Conservation (phyloP, 1,140 invertebrate genomes). For the Gonatopus flavifemur region DNA sequence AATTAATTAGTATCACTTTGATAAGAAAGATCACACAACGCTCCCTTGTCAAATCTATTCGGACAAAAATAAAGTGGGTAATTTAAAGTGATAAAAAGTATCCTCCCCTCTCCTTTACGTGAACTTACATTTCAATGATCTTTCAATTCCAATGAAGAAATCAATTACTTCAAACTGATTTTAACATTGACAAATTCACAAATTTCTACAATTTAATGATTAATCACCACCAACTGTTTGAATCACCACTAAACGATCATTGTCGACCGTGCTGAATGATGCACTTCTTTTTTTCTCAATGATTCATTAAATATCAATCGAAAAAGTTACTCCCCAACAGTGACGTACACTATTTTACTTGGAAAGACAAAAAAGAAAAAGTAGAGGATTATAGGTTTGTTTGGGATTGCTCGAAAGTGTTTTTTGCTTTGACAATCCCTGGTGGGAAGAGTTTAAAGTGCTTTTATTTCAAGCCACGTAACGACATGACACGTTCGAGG, state of each 20-base stretch:
- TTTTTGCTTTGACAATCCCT: too few species aligned
- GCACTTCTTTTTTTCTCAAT: constrained; percentile 23
- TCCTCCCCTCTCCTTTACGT: too few species aligned
- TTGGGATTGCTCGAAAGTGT: background rate
- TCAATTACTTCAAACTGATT: too few species aligned
- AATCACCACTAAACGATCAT: too few species aligned
- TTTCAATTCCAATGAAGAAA: too few species aligned
- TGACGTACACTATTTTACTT: constrained; percentile 26
- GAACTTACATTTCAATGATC: too few species aligned
- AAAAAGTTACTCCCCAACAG: constrained; percentile 32
- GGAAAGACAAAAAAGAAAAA: constrained; percentile 20
- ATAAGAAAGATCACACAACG: background rate
- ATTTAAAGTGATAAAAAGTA: too few species aligned
- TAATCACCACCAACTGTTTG: too few species aligned
- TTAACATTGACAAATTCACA: too few species aligned
- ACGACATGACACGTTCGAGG: background rate
- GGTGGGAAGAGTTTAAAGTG: background rate
- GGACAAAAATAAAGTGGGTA: background rate
- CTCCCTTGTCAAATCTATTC: background rate
- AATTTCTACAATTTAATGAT: too few species aligned
- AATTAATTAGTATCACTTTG: background rate
- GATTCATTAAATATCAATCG: constrained; percentile 28
- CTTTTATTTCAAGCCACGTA: too few species aligned
- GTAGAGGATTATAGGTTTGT: background rate
- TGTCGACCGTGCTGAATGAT: too few species aligned